Base-by-base conservation (phyloP, 2,113 vertebrate genomes). In the Gopherus evgoodei region DNA sequence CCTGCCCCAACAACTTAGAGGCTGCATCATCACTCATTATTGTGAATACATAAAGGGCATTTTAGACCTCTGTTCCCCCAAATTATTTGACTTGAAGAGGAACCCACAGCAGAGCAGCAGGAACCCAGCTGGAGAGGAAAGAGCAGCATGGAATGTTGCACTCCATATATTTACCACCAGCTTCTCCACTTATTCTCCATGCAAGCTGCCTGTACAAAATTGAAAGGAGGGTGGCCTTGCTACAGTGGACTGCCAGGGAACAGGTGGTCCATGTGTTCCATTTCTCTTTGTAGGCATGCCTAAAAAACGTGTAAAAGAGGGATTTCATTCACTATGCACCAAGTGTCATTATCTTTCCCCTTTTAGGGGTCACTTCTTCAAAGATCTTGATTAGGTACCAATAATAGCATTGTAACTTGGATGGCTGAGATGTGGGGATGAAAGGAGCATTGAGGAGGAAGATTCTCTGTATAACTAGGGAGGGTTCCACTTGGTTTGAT, bases 341-440 rank as follows among this genome's bases (percentile, higher is more conserved):
- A 21, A 83, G 72, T 59, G 44, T 53, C 72, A 9, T 53, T 44
- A 38, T 52, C 52, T 53, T 8, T 85, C 42, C 57, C 81, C 72
- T 9, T 87, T 90, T 83, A 47, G 25, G 62, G 22, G 19, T 83
- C 79, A 84, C 16, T 44, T 44, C 44, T 44, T 44, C 44, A 44
- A 44, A 19, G 16, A 54, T 27, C 6, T 42, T 19, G 52, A 52
- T 0, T 0, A 88, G 53, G 56, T 92, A 25, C 44, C 52, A 57
- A 3, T 19, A 44, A 52, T 0, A 2, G 56, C 86, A 54, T 88
- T 2, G 22, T 0, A 86, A 87, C 81, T 1, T 7, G 13, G 47
- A 52, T 2, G 10, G 83, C 91, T 72, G 54, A 90, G 44, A 21
- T 25, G 47, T 29, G 35, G 12, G n/a, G 13, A 8, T 49, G 27